Evolutionary conservation across 2,113 vertebrate genomes (phyloP), one percentile per base, ranked within the genome.

Genomic region (Merops nubicus): DNA sequence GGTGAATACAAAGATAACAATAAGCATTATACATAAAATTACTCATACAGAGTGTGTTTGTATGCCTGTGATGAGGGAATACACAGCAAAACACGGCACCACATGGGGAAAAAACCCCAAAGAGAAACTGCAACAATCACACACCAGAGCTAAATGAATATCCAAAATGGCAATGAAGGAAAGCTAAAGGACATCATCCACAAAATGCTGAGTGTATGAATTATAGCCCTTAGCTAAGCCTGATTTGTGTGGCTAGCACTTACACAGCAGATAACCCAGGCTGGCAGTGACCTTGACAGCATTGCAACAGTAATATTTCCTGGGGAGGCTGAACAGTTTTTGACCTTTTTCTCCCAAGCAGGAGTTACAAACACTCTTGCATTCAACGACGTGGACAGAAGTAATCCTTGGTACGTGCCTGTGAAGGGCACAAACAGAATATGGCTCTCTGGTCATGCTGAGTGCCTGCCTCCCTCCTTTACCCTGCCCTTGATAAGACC

Each of bases 231-330:
- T 79, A 59, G 92, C 95, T 81, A 88, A 96, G 75, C 72, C 88
- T 25, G 60, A 91, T 96, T 90, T 85, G 48, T 80, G 88, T 3
- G 57, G 68, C 85, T 62, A 73, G 85, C 84, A 89, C 88, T 77
- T 85, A 57, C 64, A 72, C 68, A 97, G 70, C 53, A 89, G 79
- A 96, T 92, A 95, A 93, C 94, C 88, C 56, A 31, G 85, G 72
- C 88, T 82, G 94, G 84, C 93, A 94, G 91, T 51, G 97, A 97
- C 97, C 97, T 98, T 95, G 96, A 78, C 75, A 93, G 89, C 81
- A 51, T 48, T 25, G 67, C 88, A 95, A 80, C 54, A 45, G 60
- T 62, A 48, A 50, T 95, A 70, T 95, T 96, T 97, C 80, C 95
- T 84, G 92, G 29, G 67, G 62, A 82, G 90, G 25, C 79, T 92